Evolutionary conservation across 2,888 invertebrate genomes (phyloP), one percentile per base, ranked within the genome.

Genomic region (Philereme vetulata): DNA sequence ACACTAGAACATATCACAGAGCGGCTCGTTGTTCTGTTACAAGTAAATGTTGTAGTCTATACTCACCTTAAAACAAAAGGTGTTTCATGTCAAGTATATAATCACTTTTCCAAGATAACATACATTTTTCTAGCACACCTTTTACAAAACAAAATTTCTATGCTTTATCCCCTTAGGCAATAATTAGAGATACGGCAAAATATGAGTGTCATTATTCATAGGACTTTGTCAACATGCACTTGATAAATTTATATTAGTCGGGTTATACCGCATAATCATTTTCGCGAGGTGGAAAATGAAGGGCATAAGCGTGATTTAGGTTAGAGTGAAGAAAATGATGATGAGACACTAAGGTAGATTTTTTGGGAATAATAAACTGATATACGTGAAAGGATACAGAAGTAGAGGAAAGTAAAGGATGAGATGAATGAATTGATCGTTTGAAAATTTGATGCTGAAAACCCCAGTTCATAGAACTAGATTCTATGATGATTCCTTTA

Each of bases 151-250:
- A 58, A 65, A 66, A 71, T 70, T 68, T 68, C 69, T 68, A 65
- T 67, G 64, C 71, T 58, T 73, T 73, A 77, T 75, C 76, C 75
- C 74, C 70, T 69, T 64, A 40, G 42, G 52, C 36, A 86, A 87
- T 88, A 88, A 90, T 82, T 83, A 78, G 77, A 89, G 87, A 90
- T 90, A 87, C 82, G 84, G 72, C 78, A 76, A 89, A 88, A 89
- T 90, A 89, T 90, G 84, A 79, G 77, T 77, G 82, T 73, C 86
- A 88, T 90, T 85, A 87, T 80, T 87, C 85, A 86, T 64, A 61
- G 68, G 72, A 80, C 83, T 88, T 86, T 88, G 87, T 88, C 87
- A 85, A 85, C 85, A 82, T 84, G 79, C 76, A 72, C 72, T 77
- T 85, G 83, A 82, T 86, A 81, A 78, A 86, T 88, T 88, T 81